A percentile compares a stretch with the other conserved stretches of the same genome.
Evolutionary conservation across 2,888 invertebrate genomes (phyloP).

Genomic region (Netelia inedita): DNA sequence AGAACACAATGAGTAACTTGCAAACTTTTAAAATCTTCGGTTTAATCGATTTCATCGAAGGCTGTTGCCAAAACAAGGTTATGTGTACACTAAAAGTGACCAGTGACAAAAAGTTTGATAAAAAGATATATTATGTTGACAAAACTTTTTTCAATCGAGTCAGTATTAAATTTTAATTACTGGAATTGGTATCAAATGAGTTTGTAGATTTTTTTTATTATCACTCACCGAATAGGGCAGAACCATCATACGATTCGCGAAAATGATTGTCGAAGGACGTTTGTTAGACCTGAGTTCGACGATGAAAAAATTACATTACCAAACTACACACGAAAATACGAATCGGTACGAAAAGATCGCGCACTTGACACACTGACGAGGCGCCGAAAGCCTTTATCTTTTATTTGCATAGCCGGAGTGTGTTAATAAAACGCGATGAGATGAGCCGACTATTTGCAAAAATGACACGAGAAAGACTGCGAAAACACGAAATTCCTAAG

Average conservation of each 20-base stretch:
- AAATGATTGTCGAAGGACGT: background rate
- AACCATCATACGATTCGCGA: background rate
- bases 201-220: background rate
- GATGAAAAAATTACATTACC: background rate
- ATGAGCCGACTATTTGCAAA: constrained; percentile 3
- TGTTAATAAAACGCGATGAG: constrained; percentile 1
- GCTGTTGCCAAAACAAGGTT: constrained; percentile 18
- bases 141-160: background rate
- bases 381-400: background rate
- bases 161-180: background rate
- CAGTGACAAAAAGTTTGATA: background rate
- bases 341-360: background rate
- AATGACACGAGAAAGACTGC: constrained; percentile 6
- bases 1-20: too few relatives aligned
- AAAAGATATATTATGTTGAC: background rate
- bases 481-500: constrained; percentile 48
- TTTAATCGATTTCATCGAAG: background rate
- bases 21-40: background rate
- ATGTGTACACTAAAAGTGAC: constrained; percentile 43
- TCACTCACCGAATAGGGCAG: background rate
- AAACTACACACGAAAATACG: background rate
- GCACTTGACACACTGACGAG: constrained; percentile 27
- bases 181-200: background rate
- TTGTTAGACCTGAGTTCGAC: background rate
- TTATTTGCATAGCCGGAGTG: constrained; percentile 41